phyloP scores from a whole-genome alignment of 2,888 invertebrate genomes.

The Euclidia mi region DNA sequence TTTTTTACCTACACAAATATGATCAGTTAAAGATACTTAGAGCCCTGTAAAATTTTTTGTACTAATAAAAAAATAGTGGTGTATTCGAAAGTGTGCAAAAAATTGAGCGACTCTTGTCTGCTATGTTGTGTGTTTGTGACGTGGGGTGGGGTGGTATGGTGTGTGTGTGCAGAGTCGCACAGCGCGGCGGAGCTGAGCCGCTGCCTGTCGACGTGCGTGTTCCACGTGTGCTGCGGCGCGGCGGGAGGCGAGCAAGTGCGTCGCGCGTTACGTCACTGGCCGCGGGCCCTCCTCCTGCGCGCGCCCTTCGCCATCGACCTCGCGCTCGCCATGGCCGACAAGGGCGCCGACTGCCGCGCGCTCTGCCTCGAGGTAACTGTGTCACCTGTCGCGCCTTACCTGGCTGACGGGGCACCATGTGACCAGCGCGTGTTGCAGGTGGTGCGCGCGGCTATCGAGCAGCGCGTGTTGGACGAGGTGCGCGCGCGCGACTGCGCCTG shows the following conservation, averaged over 20 bases:
- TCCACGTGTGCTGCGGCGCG: constrained; percentile 77
- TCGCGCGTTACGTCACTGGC: constrained; percentile 76
- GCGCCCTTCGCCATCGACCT: constrained; percentile 79
- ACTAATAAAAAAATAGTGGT: no score
- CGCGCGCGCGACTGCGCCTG: constrained; percentile 72
- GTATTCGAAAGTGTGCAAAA: no score
- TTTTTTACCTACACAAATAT: no score
- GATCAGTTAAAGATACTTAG: no score
- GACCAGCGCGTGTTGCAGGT: no score
- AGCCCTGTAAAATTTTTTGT: no score
- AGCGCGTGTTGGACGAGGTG: constrained; percentile 68
- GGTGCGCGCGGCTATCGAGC: constrained; percentile 77
- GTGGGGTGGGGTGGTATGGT: not conserved
- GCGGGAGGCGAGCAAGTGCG: constrained; percentile 74
- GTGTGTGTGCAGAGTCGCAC: constrained; percentile 67
- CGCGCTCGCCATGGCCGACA: constrained; percentile 77
- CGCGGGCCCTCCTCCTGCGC: constrained; percentile 74
- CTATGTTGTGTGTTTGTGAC: no score
- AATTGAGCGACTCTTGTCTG: no score
- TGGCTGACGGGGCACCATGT: no score
- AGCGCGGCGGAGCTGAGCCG: constrained; percentile 76
- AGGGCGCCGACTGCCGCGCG: constrained; percentile 74
- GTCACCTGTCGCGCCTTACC: no score
- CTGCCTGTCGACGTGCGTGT: constrained; percentile 81
- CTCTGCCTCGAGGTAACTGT: constrained; percentile 82